Evolutionary conservation across 2,888 invertebrate genomes (phyloP), one percentile per base, ranked within the genome.

Genomic region (Scrobipalpa atriplicella): DNA sequence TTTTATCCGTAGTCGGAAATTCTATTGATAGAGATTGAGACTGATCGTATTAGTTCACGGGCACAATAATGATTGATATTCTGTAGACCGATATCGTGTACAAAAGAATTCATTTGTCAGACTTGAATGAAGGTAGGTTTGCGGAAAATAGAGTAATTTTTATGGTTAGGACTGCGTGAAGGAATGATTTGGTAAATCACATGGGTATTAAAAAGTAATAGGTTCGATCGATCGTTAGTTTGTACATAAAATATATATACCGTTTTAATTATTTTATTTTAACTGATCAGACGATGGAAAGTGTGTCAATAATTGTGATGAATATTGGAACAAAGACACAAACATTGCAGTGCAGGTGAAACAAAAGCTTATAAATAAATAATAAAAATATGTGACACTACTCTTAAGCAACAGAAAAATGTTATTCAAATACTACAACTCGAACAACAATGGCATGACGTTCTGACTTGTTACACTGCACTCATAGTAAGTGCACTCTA

Each of bases 91-190:
- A 70, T 73, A 71, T 71, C 43, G 65, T 65, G 52, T 63, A 68
- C 43, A 43, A 62, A 70, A 67, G 72, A 71, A 75, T 73, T 73
- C 73, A 68, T 64, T 71, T 71, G 72, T 67, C 70, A 69, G 64
- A 72, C 69, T 70, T 66, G 75, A 75, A 75, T 72, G 72, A 47
- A 47, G 47, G 73, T 73, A 74, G 70, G 74, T 74, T 69, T 66
- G 73, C 71, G 72, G 73, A 74, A 79, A 82, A 80, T 78, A 68
- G 72, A 71, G 78, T 81, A 75, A 76, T 16, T 47, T n/a, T 3
- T 47, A n/a, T n/a, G 47, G 16, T n/a, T 47, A 47, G 16, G 47
- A 16, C n/a, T 2, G 47, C 8, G 47, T 16, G n/a, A 47, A 7
- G 5, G 47, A 47, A 47, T 47, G 1, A n/a, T 16, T 47, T n/a